Conservation (phyloP, 2,888 invertebrate species). For the Cetonia aurata region DNA sequence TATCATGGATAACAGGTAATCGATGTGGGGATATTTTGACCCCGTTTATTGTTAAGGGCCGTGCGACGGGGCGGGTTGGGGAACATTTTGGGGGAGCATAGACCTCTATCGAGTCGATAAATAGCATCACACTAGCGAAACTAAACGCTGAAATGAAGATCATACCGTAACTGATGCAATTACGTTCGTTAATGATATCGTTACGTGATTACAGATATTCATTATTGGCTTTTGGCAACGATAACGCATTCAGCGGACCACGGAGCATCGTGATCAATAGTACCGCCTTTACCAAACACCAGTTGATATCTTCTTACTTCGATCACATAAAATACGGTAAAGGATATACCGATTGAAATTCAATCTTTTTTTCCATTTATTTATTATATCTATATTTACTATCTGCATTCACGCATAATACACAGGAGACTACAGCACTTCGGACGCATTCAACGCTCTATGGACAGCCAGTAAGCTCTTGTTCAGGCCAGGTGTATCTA, state of each 20-base stretch:
- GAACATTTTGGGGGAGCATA: neutral
- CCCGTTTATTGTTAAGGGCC: neutral
- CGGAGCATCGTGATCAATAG: slow-evolving; percentile 80
- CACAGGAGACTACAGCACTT: slow-evolving; percentile 68
- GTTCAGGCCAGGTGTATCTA: slow-evolving; percentile 87
- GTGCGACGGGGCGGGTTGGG: neutral
- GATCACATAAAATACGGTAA: slow-evolving; percentile 77
- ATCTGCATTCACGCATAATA: no score
- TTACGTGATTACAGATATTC: slow-evolving; percentile 74
- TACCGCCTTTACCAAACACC: slow-evolving; percentile 73
- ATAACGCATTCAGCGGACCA: slow-evolving; percentile 79
- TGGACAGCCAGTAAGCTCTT: slow-evolving; percentile 79
- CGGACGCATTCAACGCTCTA: slow-evolving; percentile 83
- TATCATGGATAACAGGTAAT: slow-evolving; percentile 73
- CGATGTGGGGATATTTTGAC: slow-evolving; percentile 19
- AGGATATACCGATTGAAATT: slow-evolving; percentile 19
- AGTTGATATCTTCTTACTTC: slow-evolving; percentile 76
- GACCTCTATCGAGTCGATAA: slow-evolving; percentile 5
- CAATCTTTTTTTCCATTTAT: slow-evolving; percentile 6
- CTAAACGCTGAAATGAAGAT: neutral
- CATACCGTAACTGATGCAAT: slow-evolving; percentile 24
- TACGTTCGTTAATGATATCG: slow-evolving; percentile 28
- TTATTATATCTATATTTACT: neutral
- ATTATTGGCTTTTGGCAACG: slow-evolving; percentile 82
- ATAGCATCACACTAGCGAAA: slow-evolving; percentile 35